A percentile compares a stretch with the other conserved stretches of the same genome.
Conservation (phyloP, 2,888 invertebrate genomes). For the Geophilus truncorum region DNA sequence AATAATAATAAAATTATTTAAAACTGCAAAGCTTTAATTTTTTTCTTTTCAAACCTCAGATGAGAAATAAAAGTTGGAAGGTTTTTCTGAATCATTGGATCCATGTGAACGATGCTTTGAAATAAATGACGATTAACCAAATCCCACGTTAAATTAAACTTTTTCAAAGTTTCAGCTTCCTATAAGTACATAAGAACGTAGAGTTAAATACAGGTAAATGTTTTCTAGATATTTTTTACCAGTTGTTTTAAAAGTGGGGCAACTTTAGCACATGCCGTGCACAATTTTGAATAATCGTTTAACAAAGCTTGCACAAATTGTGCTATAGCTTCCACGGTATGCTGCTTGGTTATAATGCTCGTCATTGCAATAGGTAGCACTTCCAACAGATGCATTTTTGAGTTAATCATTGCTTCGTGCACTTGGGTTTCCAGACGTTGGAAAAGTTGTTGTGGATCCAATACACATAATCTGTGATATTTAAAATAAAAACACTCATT, state of each 20-base stretch:
- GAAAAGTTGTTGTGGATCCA: constrained; percentile 61
- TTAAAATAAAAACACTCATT: not conserved
- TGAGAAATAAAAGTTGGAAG: constrained; percentile 55
- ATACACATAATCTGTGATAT: constrained; percentile 45
- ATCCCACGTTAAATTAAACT: constrained; percentile 62
- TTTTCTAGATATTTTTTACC: constrained; percentile 40
- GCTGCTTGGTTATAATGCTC: constrained; percentile 44
- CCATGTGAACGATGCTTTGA: constrained; percentile 55
- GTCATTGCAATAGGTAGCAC: constrained; percentile 53
- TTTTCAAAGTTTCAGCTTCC: constrained; percentile 58
- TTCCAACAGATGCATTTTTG: constrained; percentile 57
- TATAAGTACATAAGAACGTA: constrained; percentile 39
- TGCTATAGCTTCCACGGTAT: constrained; percentile 50
- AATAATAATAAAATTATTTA: not conserved
- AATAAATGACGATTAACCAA: constrained; percentile 63
- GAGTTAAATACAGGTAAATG: not conserved
- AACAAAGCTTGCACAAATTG: constrained; percentile 57
- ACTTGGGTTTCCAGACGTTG: constrained; percentile 60
- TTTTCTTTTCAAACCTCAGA: constrained; percentile 47
- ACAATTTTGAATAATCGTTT: constrained; percentile 60
- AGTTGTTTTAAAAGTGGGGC: constrained; percentile 58
- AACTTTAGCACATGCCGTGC: constrained; percentile 58
- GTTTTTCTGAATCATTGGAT: constrained; percentile 56
- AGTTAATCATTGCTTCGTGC: constrained; percentile 61
- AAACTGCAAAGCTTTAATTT: not conserved